Conservation (phyloP, 2,888 invertebrate genomes). For the Drosophila ustulata region DNA sequence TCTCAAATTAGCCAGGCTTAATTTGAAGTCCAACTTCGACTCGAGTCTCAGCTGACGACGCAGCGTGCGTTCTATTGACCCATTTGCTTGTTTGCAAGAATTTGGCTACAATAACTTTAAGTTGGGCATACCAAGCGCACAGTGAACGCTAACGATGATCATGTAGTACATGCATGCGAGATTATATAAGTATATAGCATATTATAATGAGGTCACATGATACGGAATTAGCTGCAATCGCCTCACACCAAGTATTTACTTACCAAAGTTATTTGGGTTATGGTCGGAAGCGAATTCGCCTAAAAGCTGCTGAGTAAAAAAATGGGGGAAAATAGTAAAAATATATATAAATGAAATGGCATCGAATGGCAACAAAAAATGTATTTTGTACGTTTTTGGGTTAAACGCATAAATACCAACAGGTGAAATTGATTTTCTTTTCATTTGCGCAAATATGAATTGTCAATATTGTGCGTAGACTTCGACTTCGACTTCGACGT, state of each 20-base stretch:
- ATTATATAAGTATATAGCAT: conserved; percentile 12
- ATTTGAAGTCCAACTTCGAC: conserved; percentile 38
- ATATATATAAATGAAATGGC: conserved; percentile 26
- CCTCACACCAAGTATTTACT: conserved; percentile 11
- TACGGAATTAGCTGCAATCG: conserved; percentile 1
- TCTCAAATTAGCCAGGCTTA: conserved; percentile 70
- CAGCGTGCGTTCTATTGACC: conserved; percentile 70
- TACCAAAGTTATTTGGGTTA: background rate
- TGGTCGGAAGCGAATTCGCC: background rate
- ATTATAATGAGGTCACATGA: background rate
- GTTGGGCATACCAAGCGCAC: conserved; percentile 37
- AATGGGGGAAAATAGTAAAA: background rate
- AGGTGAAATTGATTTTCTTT: conserved; percentile 85
- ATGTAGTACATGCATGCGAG: conserved; percentile 1
- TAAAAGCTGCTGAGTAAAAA: background rate
- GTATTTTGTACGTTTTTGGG: conserved; percentile 68
- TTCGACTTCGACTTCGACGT: conserved; percentile 3
- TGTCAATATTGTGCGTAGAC: conserved; percentile 82
- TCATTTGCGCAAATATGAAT: conserved; percentile 84
- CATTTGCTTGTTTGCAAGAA: conserved; percentile 57
- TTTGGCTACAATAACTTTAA: conserved; percentile 37
- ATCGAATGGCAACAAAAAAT: conserved; percentile 31
- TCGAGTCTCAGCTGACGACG: conserved; percentile 28
- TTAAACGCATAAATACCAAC: conserved; percentile 83
- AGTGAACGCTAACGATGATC: background rate